Base-by-base conservation (phyloP, 2,888 invertebrate genomes). In the Seira musarum region DNA sequence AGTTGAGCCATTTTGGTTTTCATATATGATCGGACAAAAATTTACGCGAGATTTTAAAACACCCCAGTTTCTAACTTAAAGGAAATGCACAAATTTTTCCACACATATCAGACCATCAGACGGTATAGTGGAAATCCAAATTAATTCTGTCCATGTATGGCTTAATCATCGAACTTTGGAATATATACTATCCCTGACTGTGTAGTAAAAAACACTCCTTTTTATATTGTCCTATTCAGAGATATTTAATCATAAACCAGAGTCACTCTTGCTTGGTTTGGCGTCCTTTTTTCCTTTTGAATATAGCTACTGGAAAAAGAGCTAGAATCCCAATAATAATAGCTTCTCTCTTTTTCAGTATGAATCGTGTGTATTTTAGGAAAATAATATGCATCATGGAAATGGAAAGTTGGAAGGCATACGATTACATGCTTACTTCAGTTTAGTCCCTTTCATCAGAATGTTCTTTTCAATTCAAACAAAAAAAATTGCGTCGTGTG, bases 181-280 rank as follows among this genome's bases (percentile, higher is more conserved):
- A 24, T 53, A 24, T 68, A 17, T 17, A n/a, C 15, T 22, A 60
- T n/a, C n/a, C n/a, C n/a, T n/a, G 61, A 17, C 46, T 17, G 61
- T 25, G 25, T 13, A 72, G 10, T 8, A 13, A 63, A 64, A n/a
- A 72, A 64, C 22, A 1, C 30, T 64, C 22, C 57, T 61, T 40
- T 40, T 63, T 13, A 40, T n/a, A 63, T 40, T 8, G 19, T 22
- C 13, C 22, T 10, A 63, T 10, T 49, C 21, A 13, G 30, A 76
- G 53, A 24, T 40, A 68, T 76, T 75, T 75, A 68, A 68, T 68
- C 67, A 67, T 19, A 68, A 68, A 63, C 67, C 61, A 67, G 63
- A 40, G 53, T 74, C 30, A n/a, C n/a, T n/a, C n/a, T n/a, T n/a
- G n/a, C n/a, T n/a, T n/a, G n/a, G n/a, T n/a, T n/a, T n/a, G n/a